phyloP scores from a whole-genome alignment of 1,140 invertebrate genomes.

The Carcinoscorpius rotundicauda region DNA sequence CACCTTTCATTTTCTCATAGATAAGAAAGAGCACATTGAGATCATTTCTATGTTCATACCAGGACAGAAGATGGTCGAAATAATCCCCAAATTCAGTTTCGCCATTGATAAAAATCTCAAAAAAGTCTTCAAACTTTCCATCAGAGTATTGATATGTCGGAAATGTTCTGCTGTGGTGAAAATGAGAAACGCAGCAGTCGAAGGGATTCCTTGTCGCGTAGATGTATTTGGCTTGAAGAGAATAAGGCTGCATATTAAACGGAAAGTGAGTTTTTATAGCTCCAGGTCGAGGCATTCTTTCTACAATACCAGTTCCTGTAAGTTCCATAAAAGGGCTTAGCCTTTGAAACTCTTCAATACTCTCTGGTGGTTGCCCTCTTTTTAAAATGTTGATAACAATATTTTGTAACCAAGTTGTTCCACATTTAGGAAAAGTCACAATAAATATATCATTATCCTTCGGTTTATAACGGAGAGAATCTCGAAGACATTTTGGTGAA shows the following conservation, averaged over 20 bases:
- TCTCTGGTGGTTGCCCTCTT: conserved; percentile 10
- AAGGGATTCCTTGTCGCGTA: conserved; percentile 73
- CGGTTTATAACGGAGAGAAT: conserved; percentile 18
- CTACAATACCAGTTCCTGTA: conserved; percentile 10
- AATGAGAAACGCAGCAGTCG: conserved; percentile 72
- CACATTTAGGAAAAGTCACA: conserved; percentile 25
- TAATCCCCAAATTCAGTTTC: conserved; percentile 32
- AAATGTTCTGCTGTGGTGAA: conserved; percentile 37
- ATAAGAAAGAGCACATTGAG: conserved; percentile 31
- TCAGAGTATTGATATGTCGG: conserved; percentile 40
- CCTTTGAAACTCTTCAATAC: not conserved
- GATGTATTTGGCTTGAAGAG: conserved; percentile 47
- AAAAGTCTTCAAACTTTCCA: conserved; percentile 29
- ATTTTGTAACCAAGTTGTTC: conserved; percentile 24
- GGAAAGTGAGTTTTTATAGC: conserved; percentile 60
- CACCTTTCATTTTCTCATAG: conserved; percentile 22
- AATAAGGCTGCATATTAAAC: conserved; percentile 29
- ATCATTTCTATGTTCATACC: conserved; percentile 27
- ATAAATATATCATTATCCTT: conserved; percentile 19
- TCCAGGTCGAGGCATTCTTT: conserved; percentile 8
- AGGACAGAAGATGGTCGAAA: conserved; percentile 31
- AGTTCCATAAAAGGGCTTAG: conserved; percentile 18
- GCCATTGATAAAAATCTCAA: conserved; percentile 30
- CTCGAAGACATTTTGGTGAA: conserved; percentile 11
- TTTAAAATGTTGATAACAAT: conserved; percentile 18